phyloP scores from a whole-genome alignment of 2,888 invertebrate genomes.

The Ornithoptera alexandrae region DNA sequence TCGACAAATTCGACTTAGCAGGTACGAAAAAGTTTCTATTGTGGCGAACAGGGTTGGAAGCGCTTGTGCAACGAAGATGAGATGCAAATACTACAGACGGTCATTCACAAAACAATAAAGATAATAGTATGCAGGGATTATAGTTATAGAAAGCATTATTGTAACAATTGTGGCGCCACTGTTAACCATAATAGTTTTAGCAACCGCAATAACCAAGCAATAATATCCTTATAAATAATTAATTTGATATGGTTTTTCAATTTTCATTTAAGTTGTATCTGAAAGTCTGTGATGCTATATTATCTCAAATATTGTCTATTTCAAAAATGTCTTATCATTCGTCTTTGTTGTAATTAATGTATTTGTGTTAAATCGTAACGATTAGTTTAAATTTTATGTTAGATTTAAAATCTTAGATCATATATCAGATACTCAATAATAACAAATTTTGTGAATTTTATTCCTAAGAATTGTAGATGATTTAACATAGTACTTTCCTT shows the following conservation, averaged over 20 bases:
- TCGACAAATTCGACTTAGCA: conserved; percentile 62
- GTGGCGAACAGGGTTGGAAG: conserved; percentile 44
- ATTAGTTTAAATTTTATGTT: no score
- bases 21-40: conserved; percentile 64
- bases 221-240: not conserved
- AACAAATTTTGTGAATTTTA: no score
- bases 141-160: conserved; percentile 10
- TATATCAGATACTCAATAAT: no score
- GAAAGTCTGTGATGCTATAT: no score
- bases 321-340: no score
- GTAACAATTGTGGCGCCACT: conserved; percentile 32
- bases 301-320: no score
- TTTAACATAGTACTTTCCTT: no score
- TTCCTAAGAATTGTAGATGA: no score
- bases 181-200: conserved; percentile 10
- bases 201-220: not conserved
- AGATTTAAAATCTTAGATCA: no score
- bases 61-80: conserved; percentile 32
- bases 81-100: conserved; percentile 30
- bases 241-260: not conserved
- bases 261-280: not conserved
- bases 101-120: conserved; percentile 29
- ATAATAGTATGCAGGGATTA: conserved; percentile 31
- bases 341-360: no score
- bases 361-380: no score